These are phyloP conservation scores for Mesorhabditis spiculigera DNA, from an alignment of 2,888 invertebrate genomes.

Conservation along the genomic window DNA sequence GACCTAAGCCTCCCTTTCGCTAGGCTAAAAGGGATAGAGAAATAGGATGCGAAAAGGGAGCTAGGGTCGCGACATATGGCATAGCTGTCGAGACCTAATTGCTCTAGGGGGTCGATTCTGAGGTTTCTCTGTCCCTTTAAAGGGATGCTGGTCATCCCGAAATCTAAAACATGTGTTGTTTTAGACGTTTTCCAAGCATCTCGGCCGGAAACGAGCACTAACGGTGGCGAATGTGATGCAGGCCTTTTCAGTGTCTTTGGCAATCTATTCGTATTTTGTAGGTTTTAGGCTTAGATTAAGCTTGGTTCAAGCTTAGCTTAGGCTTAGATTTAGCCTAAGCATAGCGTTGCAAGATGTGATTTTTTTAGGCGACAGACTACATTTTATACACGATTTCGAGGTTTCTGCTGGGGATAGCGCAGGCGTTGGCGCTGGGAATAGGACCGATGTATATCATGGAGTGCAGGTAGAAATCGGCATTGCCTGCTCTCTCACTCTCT, in stretches of 20 bases:
- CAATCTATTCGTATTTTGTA: not conserved
- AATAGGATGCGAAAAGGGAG: too few relatives aligned
- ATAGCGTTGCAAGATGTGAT: not conserved
- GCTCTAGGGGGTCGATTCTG: too few relatives aligned
- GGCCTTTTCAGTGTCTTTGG: not conserved
- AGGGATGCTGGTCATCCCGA: too few relatives aligned
- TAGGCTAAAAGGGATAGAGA: too few relatives aligned
- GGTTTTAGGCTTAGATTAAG: not conserved
- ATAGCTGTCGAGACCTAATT: too few relatives aligned
- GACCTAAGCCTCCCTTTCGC: too few relatives aligned
- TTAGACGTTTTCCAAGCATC: not conserved
- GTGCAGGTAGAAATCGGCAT: conserved; percentile 19
- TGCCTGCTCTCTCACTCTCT: not conserved
- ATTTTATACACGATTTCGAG: conserved; percentile 35
- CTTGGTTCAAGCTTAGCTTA: too few relatives aligned
- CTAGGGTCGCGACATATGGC: too few relatives aligned
- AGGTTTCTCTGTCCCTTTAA: too few relatives aligned
- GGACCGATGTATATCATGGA: conserved; percentile 36
- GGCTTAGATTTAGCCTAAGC: too few relatives aligned
- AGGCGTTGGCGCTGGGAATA: conserved; percentile 33
- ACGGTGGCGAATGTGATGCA: not conserved
- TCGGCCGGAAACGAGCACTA: not conserved
- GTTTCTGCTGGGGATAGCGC: conserved; percentile 34
- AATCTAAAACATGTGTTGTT: too few relatives aligned
- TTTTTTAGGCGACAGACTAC: conserved; percentile 14